Evolutionary conservation across 2,888 invertebrate species (phyloP).

Genomic region (Tenthredo amoena): DNA sequence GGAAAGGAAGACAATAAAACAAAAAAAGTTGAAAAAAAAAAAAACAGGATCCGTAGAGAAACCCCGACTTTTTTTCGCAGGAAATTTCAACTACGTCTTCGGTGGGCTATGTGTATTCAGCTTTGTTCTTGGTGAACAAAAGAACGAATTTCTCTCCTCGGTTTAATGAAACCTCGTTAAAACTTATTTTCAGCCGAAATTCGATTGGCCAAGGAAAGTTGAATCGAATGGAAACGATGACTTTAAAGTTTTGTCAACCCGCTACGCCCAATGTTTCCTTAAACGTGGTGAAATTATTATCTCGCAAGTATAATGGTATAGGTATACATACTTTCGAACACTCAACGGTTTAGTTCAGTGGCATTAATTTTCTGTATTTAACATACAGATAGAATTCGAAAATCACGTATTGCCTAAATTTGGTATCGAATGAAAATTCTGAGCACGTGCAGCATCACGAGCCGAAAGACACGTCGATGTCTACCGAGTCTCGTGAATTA

Average conservation of each 20-base stretch:
- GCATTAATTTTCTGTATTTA: not conserved
- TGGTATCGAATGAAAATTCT: not conserved
- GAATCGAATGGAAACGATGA: not conserved
- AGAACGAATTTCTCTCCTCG: not conserved
- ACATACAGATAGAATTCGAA: not conserved
- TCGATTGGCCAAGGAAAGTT: not conserved
- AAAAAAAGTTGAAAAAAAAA: not conserved
- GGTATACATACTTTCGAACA: not conserved
- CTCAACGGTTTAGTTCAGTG: not conserved
- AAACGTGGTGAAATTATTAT: not conserved
- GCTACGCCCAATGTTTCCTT: slow-evolving; percentile 2
- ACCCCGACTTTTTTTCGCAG: not conserved
- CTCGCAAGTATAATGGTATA: not conserved
- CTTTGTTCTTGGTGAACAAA: not conserved
- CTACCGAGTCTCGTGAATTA: not conserved
- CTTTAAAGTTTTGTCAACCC: not conserved
- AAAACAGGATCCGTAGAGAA: not conserved
- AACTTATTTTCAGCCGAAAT: not conserved
- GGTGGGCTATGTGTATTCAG: not conserved
- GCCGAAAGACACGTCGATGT: not conserved
- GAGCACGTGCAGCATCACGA: not conserved
- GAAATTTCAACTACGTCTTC: not conserved
- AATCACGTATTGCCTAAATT: not conserved
- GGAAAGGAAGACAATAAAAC: not conserved
- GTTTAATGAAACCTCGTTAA: not conserved